phyloP scores from a whole-genome alignment of 2,888 invertebrate genomes.

The Chrysolina oricalcia region DNA sequence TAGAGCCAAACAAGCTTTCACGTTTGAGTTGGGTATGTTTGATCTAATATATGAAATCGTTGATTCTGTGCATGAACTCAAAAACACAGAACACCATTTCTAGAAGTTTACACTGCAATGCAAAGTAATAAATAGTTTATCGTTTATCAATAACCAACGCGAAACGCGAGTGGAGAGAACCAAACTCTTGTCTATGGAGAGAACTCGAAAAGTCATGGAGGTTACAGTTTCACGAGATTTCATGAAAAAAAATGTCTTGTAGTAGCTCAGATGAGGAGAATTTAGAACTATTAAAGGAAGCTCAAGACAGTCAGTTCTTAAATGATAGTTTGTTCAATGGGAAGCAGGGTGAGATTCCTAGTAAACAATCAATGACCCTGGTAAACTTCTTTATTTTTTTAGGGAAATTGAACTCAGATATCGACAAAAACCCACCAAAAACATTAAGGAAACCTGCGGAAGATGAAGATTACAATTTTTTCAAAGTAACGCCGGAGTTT shows the following conservation, averaged over 20 bases:
- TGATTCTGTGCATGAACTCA: too few species aligned
- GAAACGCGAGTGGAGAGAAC: background rate
- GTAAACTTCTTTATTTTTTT: constrained; percentile 13
- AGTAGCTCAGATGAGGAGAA: constrained; percentile 68
- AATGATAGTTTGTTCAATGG: constrained; percentile 67
- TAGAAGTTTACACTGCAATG: too few species aligned
- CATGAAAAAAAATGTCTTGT: constrained; percentile 61
- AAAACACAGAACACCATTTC: too few species aligned
- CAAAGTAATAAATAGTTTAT: background rate
- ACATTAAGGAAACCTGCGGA: constrained; percentile 59
- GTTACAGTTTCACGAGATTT: background rate
- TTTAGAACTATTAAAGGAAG: constrained; percentile 68
- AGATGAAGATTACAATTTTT: constrained; percentile 74
- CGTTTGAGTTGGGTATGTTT: too few species aligned
- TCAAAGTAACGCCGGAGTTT: constrained; percentile 74
- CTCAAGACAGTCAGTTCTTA: constrained; percentile 73
- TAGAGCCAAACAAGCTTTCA: too few species aligned
- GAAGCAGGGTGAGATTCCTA: constrained; percentile 47
- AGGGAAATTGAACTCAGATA: constrained; percentile 36
- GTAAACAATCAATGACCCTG: constrained; percentile 18
- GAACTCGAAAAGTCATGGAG: background rate
- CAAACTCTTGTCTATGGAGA: too few species aligned
- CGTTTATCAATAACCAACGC: background rate
- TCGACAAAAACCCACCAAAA: constrained; percentile 38
- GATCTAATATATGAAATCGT: too few species aligned